Conservation (phyloP, 2,113 vertebrate species). For the Platichthys flesus region DNA sequence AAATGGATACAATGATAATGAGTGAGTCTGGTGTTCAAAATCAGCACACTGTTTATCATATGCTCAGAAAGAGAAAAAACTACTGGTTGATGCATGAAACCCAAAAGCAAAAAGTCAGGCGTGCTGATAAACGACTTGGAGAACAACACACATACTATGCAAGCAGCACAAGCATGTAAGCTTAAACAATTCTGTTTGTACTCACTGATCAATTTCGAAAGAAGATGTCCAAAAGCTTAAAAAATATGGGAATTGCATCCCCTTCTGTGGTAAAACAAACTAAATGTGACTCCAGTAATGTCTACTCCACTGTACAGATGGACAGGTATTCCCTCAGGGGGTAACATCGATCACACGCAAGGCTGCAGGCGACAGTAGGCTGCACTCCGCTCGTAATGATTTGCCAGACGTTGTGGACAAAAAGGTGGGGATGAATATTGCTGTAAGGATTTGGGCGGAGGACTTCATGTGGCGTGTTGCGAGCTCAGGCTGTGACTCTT, state of each 20-base stretch:
- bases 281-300: background rate
- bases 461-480: background rate
- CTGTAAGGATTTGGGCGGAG: background rate
- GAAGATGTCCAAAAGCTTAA: background rate
- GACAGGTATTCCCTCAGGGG: background rate
- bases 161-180: background rate
- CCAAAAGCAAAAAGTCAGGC: background rate
- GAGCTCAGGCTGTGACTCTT: background rate
- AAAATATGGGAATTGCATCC: background rate
- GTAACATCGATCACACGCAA: background rate
- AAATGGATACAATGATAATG: conserved; percentile 32
- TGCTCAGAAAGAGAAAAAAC: background rate
- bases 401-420: background rate
- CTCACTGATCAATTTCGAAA: conserved; percentile 1
- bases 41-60: background rate
- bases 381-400: background rate
- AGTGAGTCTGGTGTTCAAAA: conserved; percentile 18
- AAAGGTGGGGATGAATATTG: background rate
- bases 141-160: background rate
- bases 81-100: background rate
- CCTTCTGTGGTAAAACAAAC: background rate
- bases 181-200: background rate
- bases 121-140: conserved; percentile 1
- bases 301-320: background rate
- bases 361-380: background rate